Conservation (phyloP, 1,140 invertebrate species). For the Triops cancriformis region DNA sequence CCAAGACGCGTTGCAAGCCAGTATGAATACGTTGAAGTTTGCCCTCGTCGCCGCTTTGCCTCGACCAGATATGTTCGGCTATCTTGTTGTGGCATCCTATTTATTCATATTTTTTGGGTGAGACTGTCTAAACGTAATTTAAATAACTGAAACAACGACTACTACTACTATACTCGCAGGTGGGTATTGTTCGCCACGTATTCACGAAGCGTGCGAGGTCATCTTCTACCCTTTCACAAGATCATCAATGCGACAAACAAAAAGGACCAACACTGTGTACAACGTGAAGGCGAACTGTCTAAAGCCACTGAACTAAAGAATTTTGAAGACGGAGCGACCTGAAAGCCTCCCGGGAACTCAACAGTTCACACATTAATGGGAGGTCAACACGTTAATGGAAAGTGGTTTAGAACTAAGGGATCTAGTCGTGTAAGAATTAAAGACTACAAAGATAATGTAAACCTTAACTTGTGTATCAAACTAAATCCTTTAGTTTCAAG, state of each 20-base stretch:
- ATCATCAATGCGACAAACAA: background rate
- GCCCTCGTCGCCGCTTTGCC: slow-evolving; percentile 41
- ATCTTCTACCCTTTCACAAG: slow-evolving; percentile 25
- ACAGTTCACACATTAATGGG: no score
- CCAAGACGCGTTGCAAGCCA: slow-evolving; percentile 47
- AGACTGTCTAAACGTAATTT: background rate
- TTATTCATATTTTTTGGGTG: slow-evolving; percentile 25
- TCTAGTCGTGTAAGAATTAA: no score
- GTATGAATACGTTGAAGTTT: slow-evolving; percentile 48
- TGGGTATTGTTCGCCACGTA: slow-evolving; percentile 27
- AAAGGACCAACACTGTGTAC: background rate
- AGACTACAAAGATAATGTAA: no score
- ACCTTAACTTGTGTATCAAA: no score
- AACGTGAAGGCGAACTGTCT: background rate
- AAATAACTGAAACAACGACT: background rate
- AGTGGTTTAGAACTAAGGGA: no score
- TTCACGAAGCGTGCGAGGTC: slow-evolving; percentile 24
- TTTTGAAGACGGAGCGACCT: background rate
- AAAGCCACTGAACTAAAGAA: background rate
- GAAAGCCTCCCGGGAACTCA: no score
- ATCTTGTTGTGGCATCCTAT: slow-evolving; percentile 24
- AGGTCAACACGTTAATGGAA: no score
- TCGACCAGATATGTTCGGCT: slow-evolving; percentile 25
- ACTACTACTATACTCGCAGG: background rate
- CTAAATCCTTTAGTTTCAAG: no score